phyloP scores from a whole-genome alignment of 2,113 vertebrate species.

The Balaenoptera acutorostrata region DNA sequence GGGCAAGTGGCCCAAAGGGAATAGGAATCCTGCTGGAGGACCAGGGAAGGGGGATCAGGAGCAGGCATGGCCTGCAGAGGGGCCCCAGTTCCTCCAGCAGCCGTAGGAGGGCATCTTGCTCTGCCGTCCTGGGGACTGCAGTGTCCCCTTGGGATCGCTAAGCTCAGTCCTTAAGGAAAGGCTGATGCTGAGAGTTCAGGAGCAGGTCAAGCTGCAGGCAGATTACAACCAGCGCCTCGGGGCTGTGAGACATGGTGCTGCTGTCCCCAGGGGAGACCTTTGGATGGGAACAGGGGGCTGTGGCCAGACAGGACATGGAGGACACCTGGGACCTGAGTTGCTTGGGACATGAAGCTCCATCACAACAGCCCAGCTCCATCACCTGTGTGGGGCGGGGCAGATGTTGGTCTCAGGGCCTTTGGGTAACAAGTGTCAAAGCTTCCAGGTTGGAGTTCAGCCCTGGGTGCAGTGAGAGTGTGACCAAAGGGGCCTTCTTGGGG shows the following conservation, averaged over 20 bases:
- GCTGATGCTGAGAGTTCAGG: background rate
- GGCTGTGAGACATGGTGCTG: background rate
- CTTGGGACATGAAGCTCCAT: background rate
- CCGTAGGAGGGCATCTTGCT: background rate
- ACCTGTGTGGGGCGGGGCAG: background rate
- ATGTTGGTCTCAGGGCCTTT: background rate
- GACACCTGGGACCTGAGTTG: background rate
- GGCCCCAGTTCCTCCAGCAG: rapidly evolving
- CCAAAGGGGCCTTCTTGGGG: background rate
- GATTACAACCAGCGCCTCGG: background rate
- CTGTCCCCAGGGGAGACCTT: background rate
- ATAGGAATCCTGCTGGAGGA: background rate
- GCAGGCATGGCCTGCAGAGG: background rate
- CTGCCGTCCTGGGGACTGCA: background rate
- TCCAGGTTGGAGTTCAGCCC: background rate
- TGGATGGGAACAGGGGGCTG: background rate
- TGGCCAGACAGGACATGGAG: background rate
- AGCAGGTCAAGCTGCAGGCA: background rate
- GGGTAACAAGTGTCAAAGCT: background rate
- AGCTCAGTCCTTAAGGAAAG: background rate
- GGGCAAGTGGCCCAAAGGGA: background rate
- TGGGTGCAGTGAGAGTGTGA: background rate
- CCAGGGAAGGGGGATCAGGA: background rate
- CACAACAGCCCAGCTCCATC: background rate
- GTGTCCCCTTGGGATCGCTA: background rate